Evolutionary conservation across 2,888 invertebrate species (phyloP).

Genomic region (Agelastica alni): DNA sequence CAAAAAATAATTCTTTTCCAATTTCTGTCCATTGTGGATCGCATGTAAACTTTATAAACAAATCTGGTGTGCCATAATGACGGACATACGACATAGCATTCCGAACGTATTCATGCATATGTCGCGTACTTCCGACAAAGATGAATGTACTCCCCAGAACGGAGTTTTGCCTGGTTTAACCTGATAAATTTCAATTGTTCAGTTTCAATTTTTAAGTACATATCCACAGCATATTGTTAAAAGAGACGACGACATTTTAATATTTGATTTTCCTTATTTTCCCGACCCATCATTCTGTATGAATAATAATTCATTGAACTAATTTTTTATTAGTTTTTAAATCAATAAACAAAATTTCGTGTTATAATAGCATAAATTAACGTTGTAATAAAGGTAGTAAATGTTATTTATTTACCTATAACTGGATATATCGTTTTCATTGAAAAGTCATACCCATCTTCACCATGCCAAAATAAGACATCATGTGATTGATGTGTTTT

Average conservation of each 20-base stretch:
- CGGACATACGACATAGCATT: constrained; percentile 5
- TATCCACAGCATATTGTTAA: background rate
- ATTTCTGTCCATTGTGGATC: background rate
- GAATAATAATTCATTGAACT: constrained; percentile 4
- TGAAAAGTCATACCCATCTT: constrained; percentile 2
- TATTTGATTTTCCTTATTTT: constrained; percentile 2
- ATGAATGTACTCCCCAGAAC: too few relatives aligned
- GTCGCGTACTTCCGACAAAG: background rate
- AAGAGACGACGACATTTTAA: background rate
- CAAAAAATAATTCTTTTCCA: background rate
- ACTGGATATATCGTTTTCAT: too few relatives aligned
- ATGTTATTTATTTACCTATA: too few relatives aligned
- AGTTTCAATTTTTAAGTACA: too few relatives aligned
- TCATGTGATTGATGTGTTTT: background rate
- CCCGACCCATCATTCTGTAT: too few relatives aligned
- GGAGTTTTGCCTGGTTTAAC: too few relatives aligned
- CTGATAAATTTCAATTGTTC: too few relatives aligned
- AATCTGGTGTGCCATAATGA: constrained; percentile 2
- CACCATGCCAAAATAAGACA: background rate
- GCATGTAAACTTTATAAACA: too few relatives aligned
- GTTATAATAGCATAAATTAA: too few relatives aligned
- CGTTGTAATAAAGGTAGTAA: too few relatives aligned
- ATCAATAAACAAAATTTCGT: too few relatives aligned
- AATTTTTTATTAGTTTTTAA: too few relatives aligned
- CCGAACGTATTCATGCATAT: constrained; percentile 5